A percentile compares a stretch with the other conserved stretches of the same genome.
Evolutionary conservation across 1,140 invertebrate genomes (phyloP).

Genomic region (Sarcophaga bullata): DNA sequence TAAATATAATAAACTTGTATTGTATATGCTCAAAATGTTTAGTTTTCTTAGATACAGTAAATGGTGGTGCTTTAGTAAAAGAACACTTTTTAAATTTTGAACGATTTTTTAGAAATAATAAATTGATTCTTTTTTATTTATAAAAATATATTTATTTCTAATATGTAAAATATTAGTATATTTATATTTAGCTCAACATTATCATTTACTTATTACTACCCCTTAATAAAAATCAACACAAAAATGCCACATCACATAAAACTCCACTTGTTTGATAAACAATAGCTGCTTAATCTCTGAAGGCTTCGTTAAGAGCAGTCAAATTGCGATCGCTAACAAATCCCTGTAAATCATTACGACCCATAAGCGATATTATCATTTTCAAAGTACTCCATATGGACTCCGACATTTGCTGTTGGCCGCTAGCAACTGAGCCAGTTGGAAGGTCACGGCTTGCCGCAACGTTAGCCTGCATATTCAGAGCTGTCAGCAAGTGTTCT

Average conservation of each 20-base stretch:
- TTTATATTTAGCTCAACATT: neutral
- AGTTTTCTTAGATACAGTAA: no score
- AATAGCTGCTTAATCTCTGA: conserved; percentile 50
- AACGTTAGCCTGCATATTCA: conserved; percentile 91
- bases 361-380: conserved; percentile 89
- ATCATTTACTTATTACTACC: neutral
- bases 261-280: neutral
- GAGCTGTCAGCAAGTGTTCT: conserved; percentile 92
- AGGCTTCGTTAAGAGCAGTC: conserved; percentile 57
- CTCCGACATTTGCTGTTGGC: conserved; percentile 82
- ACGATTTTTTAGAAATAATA: no score
- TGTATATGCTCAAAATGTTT: no score
- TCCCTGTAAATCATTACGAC: conserved; percentile 77
- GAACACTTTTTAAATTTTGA: no score
- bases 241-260: conserved; percentile 30
- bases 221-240: neutral
- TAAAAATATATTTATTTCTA: neutral
- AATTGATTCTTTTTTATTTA: no score
- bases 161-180: neutral
- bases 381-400: conserved; percentile 95
- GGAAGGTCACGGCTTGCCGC: conserved; percentile 69
- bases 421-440: conserved; percentile 62
- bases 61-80: no score
- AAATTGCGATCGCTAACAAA: conserved; percentile 56
- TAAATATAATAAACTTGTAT: conserved; percentile 1